A percentile compares a stretch with the other conserved stretches of the same genome.
Evolutionary conservation across 2,113 vertebrate species (phyloP).

Genomic region (Nanger granti): DNA sequence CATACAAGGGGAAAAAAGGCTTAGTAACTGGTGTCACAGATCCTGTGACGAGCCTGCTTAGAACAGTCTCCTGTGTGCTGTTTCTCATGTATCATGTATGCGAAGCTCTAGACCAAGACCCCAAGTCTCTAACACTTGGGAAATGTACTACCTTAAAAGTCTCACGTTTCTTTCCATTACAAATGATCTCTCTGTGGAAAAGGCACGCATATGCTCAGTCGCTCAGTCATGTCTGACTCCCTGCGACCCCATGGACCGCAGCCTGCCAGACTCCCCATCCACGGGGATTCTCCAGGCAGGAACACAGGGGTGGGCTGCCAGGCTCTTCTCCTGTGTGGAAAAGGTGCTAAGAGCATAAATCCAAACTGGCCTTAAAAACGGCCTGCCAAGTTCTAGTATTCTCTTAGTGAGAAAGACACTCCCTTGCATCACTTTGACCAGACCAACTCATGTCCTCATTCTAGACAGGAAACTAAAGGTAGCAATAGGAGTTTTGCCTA

Average conservation of each 20-base stretch:
- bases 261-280: background rate
- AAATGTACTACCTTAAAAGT: background rate
- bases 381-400: background rate
- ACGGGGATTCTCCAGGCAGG: background rate
- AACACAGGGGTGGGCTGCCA: background rate
- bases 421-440: background rate
- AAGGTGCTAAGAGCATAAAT: background rate
- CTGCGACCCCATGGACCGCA: background rate
- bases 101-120: background rate
- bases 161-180: background rate
- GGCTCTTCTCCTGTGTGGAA: background rate
- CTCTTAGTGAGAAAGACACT: background rate
- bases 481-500: background rate
- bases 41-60: background rate
- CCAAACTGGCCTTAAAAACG: background rate
- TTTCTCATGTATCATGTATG: background rate
- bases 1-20: background rate
- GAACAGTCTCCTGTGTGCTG: background rate
- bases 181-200: background rate
- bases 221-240: background rate
- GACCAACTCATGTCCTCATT: background rate
- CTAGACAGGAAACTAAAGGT: slow-evolving; percentile 4
- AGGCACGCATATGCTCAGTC: background rate
- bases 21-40: background rate
- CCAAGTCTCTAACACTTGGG: background rate